These are phyloP conservation scores for Maccullochella peelii DNA, from an alignment of 2,113 vertebrate genomes.

Conservation along the genomic window DNA sequence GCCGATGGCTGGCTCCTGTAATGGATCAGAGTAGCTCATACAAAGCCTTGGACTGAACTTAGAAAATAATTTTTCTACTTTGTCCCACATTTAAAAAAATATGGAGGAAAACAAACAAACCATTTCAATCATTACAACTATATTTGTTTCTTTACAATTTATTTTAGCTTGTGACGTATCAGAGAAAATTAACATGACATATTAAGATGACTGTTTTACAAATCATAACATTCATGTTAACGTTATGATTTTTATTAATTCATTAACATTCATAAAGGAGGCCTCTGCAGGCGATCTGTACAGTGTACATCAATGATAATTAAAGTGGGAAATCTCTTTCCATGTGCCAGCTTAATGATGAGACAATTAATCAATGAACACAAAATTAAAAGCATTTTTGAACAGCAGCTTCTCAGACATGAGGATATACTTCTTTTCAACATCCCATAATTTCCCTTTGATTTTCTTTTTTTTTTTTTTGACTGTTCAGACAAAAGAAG, in stretches of 20 bases:
- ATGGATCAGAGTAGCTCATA: slow-evolving; percentile 46
- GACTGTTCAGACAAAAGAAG: background rate
- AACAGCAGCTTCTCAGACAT: background rate
- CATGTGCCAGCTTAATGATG: background rate
- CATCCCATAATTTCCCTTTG: slow-evolving; percentile 1
- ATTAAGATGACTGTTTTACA: background rate
- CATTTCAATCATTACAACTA: background rate
- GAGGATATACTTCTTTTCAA: background rate
- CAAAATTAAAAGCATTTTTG: background rate
- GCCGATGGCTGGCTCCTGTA: slow-evolving; percentile 52
- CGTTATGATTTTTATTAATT: no score
- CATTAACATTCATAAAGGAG: background rate
- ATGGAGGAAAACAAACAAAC: background rate
- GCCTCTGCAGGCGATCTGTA: background rate
- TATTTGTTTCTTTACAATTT: background rate
- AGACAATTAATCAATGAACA: background rate
- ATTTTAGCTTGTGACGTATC: background rate
- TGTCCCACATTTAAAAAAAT: background rate
- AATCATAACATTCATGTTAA: background rate
- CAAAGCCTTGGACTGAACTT: background rate
- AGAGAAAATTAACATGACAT: background rate
- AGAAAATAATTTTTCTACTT: background rate
- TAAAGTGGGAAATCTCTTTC: background rate
- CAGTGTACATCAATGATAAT: background rate
- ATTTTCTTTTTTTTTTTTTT: background rate